Conservation (phyloP, 2,888 invertebrate genomes). For the Nymphalis c-album region DNA sequence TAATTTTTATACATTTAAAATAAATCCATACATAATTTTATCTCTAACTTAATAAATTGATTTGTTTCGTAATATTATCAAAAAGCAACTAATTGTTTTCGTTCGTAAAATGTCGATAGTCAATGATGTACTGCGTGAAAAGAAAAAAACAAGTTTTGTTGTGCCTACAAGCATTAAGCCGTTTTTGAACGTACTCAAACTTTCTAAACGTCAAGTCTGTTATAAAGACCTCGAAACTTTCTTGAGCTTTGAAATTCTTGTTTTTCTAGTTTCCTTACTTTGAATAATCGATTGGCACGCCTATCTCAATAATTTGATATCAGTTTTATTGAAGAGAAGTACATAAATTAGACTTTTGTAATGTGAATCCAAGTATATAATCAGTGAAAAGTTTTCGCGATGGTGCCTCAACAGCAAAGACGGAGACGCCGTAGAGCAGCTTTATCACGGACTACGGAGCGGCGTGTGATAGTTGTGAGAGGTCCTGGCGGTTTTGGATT, state of each 20-base stretch:
- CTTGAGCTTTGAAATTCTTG: constrained; percentile 58
- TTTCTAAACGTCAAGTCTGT: constrained; percentile 71
- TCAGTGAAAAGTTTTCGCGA: constrained; percentile 46
- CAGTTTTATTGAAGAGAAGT: constrained; percentile 18
- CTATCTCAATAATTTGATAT: constrained; percentile 16
- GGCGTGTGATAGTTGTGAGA: constrained; percentile 91
- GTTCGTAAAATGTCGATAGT: not conserved
- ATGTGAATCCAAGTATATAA: constrained; percentile 15
- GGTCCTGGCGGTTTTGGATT: constrained; percentile 97
- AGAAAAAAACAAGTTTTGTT: constrained; percentile 42
- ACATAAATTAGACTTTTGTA: constrained; percentile 1
- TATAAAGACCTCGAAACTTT: constrained; percentile 69
- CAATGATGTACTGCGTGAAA: constrained; percentile 32
- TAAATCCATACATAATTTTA: not conserved
- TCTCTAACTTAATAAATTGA: not conserved
- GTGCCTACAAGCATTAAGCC: constrained; percentile 35
- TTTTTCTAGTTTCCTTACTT: constrained; percentile 68
- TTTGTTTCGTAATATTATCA: too few relatives aligned
- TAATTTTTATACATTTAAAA: not conserved
- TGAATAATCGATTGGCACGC: constrained; percentile 28
- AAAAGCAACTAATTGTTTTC: too few relatives aligned
- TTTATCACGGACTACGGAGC: constrained; percentile 81
- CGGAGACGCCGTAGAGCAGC: constrained; percentile 70
- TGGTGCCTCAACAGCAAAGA: constrained; percentile 77
- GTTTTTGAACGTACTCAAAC: constrained; percentile 60